These are phyloP conservation scores for Baccha elongata DNA, from an alignment of 2,888 invertebrate genomes.

Conservation along the genomic window DNA sequence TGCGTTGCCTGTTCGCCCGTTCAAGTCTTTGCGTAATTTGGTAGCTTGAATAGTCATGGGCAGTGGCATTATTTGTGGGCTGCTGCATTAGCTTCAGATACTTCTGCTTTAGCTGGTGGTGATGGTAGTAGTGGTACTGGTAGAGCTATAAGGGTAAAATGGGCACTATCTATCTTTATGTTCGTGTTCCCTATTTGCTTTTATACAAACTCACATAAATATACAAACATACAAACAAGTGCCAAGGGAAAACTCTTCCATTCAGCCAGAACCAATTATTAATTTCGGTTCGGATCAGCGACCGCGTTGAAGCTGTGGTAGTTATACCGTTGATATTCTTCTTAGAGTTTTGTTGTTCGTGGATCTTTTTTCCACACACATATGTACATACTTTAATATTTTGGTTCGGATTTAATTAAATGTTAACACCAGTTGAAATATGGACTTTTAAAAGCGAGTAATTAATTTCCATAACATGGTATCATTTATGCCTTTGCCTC, in stretches of 20 bases:
- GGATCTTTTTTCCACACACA: conserved; percentile 22
- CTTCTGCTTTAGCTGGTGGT: conserved; percentile 7
- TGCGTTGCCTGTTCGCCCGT: conserved; percentile 68
- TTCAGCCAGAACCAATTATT: conserved; percentile 72
- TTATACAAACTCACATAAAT: neutral
- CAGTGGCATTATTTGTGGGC: conserved; percentile 73
- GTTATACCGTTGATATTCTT: conserved; percentile 57
- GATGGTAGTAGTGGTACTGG: conserved; percentile 20
- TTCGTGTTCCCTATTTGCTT: conserved; percentile 51
- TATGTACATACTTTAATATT: neutral
- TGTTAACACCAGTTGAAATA: conserved; percentile 73
- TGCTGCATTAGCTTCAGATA: conserved; percentile 49
- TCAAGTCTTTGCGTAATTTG: conserved; percentile 73
- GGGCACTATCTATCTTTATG: conserved; percentile 28
- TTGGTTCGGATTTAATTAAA: conserved; percentile 66
- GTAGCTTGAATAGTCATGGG: conserved; percentile 71
- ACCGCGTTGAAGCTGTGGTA: conserved; percentile 62
- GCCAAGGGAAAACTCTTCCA: conserved; percentile 45
- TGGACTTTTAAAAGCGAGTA: conserved; percentile 70
- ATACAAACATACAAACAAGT: too few relatives aligned
- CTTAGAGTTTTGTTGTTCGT: conserved; percentile 38
- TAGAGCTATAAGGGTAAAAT: conserved; percentile 19
- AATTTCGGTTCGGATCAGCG: conserved; percentile 71
- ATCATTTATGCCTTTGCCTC: conserved; percentile 48
- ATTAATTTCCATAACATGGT: conserved; percentile 72